These are phyloP conservation scores for Galago senegalensis DNA, from an alignment of 2,797 vertebrate species.

Conservation along the genomic window DNA sequence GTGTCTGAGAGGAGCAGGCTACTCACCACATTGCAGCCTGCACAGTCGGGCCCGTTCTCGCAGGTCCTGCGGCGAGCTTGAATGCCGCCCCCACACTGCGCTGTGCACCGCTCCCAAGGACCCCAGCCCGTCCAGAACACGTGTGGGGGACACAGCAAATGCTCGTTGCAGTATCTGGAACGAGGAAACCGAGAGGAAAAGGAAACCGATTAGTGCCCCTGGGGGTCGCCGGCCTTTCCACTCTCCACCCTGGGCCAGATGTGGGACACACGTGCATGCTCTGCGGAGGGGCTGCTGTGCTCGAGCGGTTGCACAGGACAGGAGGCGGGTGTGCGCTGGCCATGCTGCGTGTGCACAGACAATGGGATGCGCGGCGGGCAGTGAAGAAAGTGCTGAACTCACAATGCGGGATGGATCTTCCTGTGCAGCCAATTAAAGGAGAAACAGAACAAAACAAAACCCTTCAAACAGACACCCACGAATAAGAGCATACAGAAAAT, in stretches of 20 bases:
- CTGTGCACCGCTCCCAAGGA: conserved; percentile 97
- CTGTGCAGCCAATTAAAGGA: conserved; percentile 82
- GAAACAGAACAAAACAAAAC: conserved; percentile 83
- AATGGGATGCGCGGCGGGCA: conserved; percentile 59
- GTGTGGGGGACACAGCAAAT: conserved; percentile 96
- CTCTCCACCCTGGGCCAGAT: conserved; percentile 34
- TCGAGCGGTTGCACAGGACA: neutral
- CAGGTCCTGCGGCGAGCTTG: conserved; percentile 96
- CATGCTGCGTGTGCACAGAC: conserved; percentile 70
- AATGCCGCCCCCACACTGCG: conserved; percentile 97
- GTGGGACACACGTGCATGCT: conserved; percentile 72
- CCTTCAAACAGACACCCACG: conserved; percentile 76
- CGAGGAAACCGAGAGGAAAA: conserved; percentile 62
- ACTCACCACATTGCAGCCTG: conserved; percentile 95
- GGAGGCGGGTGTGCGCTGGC: conserved; percentile 60
- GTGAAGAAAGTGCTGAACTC: conserved; percentile 67
- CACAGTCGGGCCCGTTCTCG: conserved; percentile 97
- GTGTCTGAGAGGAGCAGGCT: neutral
- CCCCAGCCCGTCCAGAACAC: conserved; percentile 98
- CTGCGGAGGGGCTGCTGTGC: neutral
- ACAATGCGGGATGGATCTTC: conserved; percentile 81
- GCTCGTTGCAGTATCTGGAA: conserved; percentile 97
- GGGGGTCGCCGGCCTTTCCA: neutral
- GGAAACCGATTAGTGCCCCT: conserved; percentile 42
- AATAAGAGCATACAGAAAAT: conserved; percentile 39